Percentiles rank a stretch among this genome's conserved stretches.
Conservation (phyloP, 2,888 invertebrate genomes). For the Diarsia dahlii region DNA sequence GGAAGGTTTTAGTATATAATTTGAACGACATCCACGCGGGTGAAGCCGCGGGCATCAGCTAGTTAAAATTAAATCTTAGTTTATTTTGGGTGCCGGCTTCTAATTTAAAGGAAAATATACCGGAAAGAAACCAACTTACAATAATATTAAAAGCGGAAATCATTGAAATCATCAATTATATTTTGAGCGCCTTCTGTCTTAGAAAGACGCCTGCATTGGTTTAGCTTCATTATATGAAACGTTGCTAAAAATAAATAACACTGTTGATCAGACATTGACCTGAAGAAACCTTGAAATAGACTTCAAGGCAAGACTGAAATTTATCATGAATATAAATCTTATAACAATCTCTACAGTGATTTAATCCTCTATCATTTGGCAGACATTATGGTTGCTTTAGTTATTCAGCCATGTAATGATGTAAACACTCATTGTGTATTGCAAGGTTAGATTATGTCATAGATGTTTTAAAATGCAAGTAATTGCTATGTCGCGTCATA, state of each 20-base stretch:
- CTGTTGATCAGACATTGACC: conserved; percentile 18
- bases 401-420: conserved; percentile 70
- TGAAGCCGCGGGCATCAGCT: too few relatives aligned
- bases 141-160: not conserved
- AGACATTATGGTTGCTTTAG: conserved; percentile 48
- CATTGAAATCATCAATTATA: not conserved
- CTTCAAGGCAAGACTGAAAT: not conserved
- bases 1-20: too few relatives aligned
- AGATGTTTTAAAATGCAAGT: conserved; percentile 73
- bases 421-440: conserved; percentile 77
- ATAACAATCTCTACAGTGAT: conserved; percentile 22
- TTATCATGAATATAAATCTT: conserved; percentile 13
- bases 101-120: too few relatives aligned
- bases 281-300: conserved; percentile 8
- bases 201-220: not conserved
- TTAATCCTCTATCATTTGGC: conserved; percentile 43
- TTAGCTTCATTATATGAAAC: not conserved
- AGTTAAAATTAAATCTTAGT: not conserved
- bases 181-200: not conserved
- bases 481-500: conserved; percentile 49
- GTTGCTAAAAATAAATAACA: conserved; percentile 6
- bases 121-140: too few relatives aligned
- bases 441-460: conserved; percentile 82
- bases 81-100: too few relatives aligned
- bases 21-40: too few relatives aligned